phyloP scores from a whole-genome alignment of 2,888 invertebrate genomes.

The Mythimna loreyi region DNA sequence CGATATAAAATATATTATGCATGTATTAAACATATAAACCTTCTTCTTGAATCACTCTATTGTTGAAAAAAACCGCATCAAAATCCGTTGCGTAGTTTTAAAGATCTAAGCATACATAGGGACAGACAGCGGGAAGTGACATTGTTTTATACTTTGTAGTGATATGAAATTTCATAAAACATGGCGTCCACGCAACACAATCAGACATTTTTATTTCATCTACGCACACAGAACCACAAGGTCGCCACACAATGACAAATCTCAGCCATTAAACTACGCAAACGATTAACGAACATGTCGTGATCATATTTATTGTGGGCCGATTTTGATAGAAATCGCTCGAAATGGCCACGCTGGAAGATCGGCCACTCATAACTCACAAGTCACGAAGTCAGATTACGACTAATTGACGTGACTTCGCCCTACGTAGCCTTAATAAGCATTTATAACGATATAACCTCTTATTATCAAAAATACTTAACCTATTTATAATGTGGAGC shows the following conservation, averaged over 20 bases:
- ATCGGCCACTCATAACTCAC: slow-evolving; percentile 88
- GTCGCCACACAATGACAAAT: slow-evolving; percentile 68
- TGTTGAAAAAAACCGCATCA: too few relatives aligned
- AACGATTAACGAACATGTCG: slow-evolving; percentile 72
- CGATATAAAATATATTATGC: too few relatives aligned
- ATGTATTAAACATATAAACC: too few relatives aligned
- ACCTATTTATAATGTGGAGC: slow-evolving; percentile 82
- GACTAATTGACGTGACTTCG: slow-evolving; percentile 88
- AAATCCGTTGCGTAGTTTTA: too few relatives aligned
- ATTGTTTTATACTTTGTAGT: too few relatives aligned
- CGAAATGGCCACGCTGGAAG: slow-evolving; percentile 77
- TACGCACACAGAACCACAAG: slow-evolving; percentile 45
- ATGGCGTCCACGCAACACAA: slow-evolving; percentile 20
- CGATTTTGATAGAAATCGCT: slow-evolving; percentile 79
- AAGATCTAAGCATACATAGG: too few relatives aligned
- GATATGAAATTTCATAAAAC: background rate
- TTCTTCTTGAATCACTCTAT: too few relatives aligned
- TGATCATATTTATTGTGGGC: slow-evolving; percentile 82
- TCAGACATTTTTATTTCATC: slow-evolving; percentile 46
- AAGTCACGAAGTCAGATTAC: slow-evolving; percentile 87
- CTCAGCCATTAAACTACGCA: slow-evolving; percentile 65
- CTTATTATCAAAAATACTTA: slow-evolving; percentile 88
- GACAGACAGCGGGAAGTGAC: too few relatives aligned
- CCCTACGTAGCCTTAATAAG: slow-evolving; percentile 85
- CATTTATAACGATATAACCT: slow-evolving; percentile 87